These are phyloP conservation scores for Arrhamphus sclerolepis DNA, from an alignment of 2,797 vertebrate species.

Conservation along the genomic window DNA sequence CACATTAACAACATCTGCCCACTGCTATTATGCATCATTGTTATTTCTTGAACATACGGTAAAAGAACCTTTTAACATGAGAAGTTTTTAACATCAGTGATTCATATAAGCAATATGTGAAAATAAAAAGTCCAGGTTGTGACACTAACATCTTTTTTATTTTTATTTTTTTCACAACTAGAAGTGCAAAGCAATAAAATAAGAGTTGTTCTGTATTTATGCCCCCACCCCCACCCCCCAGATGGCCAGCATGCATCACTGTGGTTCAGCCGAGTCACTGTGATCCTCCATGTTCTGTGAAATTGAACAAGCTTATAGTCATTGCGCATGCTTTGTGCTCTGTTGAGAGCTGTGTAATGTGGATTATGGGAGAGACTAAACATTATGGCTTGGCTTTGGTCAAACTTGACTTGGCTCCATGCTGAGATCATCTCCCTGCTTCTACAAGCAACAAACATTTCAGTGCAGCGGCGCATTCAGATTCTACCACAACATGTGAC, in stretches of 20 bases:
- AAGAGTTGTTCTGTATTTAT: conserved; percentile 18
- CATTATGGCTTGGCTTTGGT: conserved; percentile 16
- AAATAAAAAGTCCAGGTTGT: too few relatives aligned
- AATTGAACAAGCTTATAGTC: conserved; percentile 54
- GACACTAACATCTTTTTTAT: neutral
- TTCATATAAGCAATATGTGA: too few relatives aligned
- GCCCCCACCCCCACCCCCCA: too few relatives aligned
- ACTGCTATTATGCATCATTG: too few relatives aligned
- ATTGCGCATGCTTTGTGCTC: conserved; percentile 27
- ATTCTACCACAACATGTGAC: neutral
- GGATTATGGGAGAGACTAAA: conserved; percentile 43
- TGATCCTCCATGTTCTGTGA: conserved; percentile 43
- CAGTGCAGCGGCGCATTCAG: too few relatives aligned
- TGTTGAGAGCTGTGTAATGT: conserved; percentile 22
- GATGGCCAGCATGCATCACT: conserved; percentile 16
- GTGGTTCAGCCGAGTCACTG: conserved; percentile 39
- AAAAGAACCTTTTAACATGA: too few relatives aligned
- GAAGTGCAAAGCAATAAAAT: conserved; percentile 34
- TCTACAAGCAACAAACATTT: neutral
- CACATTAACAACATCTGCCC: too few relatives aligned
- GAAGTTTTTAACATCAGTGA: too few relatives aligned
- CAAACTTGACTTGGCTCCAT: conserved; percentile 4
- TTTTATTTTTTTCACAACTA: too few relatives aligned
- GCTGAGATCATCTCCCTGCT: conserved; percentile 6
- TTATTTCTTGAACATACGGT: too few relatives aligned